phyloP scores from a whole-genome alignment of 2,888 invertebrate genomes.

The Pelosia muscerda region DNA sequence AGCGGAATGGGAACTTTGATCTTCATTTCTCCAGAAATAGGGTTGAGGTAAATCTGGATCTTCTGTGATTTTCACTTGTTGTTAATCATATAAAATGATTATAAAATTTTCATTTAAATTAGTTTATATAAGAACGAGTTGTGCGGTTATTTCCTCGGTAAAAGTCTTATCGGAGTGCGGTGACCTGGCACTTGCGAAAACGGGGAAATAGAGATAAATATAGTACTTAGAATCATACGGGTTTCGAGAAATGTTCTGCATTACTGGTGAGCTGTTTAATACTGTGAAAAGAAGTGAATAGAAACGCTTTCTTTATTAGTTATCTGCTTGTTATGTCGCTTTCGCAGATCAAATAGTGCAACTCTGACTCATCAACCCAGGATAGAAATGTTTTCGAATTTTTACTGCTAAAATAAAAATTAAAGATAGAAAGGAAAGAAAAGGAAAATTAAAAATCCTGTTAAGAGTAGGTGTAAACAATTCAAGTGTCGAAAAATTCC shows the following conservation, averaged over 20 bases:
- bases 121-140: constrained; percentile 28
- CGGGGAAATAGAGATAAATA: constrained; percentile 20
- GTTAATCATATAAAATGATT: background rate
- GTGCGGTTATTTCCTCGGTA: constrained; percentile 61
- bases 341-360: background rate
- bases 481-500: too few relatives aligned
- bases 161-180: constrained; percentile 62
- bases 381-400: too few relatives aligned
- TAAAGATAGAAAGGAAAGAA: too few relatives aligned
- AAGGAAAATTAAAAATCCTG: too few relatives aligned
- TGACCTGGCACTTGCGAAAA: constrained; percentile 49
- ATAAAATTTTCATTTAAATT: background rate
- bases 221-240: constrained; percentile 5
- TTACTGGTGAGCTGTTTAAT: background rate
- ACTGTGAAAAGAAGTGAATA: background rate
- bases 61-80: background rate
- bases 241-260: constrained; percentile 4
- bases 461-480: too few relatives aligned
- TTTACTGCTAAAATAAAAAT: too few relatives aligned
- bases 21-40: too few relatives aligned
- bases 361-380: background rate
- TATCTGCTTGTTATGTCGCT: too few relatives aligned
- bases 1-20: too few relatives aligned
- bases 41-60: background rate
- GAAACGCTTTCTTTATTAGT: background rate